Base-by-base conservation (phyloP, 2,113 vertebrate species). In the Myiagra hebetior region DNA sequence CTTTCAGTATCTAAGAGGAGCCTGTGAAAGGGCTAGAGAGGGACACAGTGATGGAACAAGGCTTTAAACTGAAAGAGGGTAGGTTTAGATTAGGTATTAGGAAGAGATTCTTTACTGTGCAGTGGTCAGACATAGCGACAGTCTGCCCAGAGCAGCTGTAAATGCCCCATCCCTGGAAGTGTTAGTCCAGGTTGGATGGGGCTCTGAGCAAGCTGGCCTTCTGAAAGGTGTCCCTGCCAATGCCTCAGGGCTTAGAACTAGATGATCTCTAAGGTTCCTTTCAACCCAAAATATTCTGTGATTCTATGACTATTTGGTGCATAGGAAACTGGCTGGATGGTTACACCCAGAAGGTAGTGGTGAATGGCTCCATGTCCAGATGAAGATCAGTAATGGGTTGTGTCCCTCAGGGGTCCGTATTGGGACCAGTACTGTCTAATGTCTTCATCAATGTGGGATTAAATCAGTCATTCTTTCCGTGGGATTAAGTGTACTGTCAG, bases 401-500 rank as follows among this genome's bases (percentile, higher is more conserved):
- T 18, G 11, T 27, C 10, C 37, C 31, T 22, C 33, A 60, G 33
- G 37, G 17, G 11, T 17, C 44, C 0, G 0, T 27, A 37, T 16
- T 59, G 62, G 31, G 13, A 50, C 22, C 31, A 18, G 9, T 15
- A 35, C 33, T 33, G 21, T 26, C 62, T 35, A 35, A 44, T 8
- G 22, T 17, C 37, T 77, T 37, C 27, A 52, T 12, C 73, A 23
- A 2, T 1, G 27, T 28, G 55, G 33, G 46, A 44, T 33, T 52
- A 31, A 44, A 59, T 26, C 37, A 44, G 10, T 31, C 16, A 52
- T 18, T 59, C 33, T 37, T 68, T 37, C 72, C 37, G 31, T 4
- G 22, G 33, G 17, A 77, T 18, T 44, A 15, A 52, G 22, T 10
- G 22, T 7, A 44, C 10, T 0, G 0, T 18, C 53, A 52, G 31